phyloP scores from a whole-genome alignment of 2,888 invertebrate genomes.

The Dynastes grantii region DNA sequence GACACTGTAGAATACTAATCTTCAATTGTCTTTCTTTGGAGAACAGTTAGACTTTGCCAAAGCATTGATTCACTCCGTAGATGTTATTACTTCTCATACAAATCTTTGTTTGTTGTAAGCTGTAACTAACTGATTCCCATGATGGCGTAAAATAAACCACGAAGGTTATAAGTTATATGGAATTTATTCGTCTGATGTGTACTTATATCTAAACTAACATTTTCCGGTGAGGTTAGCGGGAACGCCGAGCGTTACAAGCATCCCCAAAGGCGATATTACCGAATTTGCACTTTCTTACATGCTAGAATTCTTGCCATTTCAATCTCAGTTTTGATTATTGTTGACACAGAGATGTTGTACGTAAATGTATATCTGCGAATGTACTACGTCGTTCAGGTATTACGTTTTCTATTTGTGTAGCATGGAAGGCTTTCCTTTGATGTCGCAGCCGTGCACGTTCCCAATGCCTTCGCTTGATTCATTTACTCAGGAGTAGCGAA shows the following conservation, averaged over 20 bases:
- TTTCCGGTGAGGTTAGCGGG: background rate
- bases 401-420: conserved; percentile 65
- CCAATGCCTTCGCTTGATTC: conserved; percentile 1
- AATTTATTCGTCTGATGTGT: background rate
- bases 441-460: conserved; percentile 22
- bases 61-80: too few relatives aligned
- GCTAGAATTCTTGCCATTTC: conserved; percentile 65
- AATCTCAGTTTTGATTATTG: conserved; percentile 68
- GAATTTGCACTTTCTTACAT: conserved; percentile 44
- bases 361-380: background rate
- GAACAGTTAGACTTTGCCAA: too few relatives aligned
- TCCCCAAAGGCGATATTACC: conserved; percentile 23
- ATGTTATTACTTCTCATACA: too few relatives aligned
- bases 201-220: conserved; percentile 23
- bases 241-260: background rate
- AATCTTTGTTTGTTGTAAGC: too few relatives aligned
- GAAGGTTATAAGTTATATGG: too few relatives aligned
- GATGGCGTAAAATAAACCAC: too few relatives aligned
- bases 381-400: conserved; percentile 62
- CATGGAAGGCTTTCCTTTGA: conserved; percentile 56
- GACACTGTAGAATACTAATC: too few relatives aligned
- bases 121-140: background rate
- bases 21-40: too few relatives aligned
- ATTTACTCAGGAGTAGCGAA: background rate
- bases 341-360: conserved; percentile 66